Conservation (phyloP, 1,140 invertebrate species). For the Drosophila hydei region DNA sequence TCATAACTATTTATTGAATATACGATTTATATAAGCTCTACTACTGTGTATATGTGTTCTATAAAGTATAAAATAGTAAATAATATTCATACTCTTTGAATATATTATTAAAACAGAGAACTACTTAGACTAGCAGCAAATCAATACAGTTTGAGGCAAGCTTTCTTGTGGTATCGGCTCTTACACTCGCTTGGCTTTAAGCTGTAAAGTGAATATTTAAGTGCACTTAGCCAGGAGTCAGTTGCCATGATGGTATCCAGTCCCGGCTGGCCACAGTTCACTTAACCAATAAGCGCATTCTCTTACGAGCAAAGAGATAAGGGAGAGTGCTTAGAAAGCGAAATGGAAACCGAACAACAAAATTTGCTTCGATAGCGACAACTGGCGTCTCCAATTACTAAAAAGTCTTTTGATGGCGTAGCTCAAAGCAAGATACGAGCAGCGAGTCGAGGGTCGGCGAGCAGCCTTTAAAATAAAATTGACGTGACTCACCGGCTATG, state of each 20-base stretch:
- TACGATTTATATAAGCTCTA: too few species aligned
- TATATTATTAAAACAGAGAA: too few species aligned
- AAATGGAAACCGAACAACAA: constrained; percentile 63
- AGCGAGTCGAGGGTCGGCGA: constrained; percentile 2
- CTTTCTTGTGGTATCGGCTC: background rate
- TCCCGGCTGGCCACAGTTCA: constrained; percentile 9
- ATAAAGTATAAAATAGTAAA: too few species aligned
- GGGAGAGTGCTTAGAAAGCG: constrained; percentile 61
- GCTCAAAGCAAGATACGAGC: constrained; percentile 44
- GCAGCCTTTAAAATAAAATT: constrained; percentile 50
- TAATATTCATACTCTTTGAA: too few species aligned
- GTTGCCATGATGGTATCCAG: background rate
- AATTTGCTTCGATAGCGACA: constrained; percentile 37
- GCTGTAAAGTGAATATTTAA: background rate
- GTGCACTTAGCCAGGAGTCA: background rate
- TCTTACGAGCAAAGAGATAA: constrained; percentile 46
- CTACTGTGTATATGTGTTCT: too few species aligned
- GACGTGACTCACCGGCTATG: constrained; percentile 56
- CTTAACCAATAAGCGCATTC: constrained; percentile 32
- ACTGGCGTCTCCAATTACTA: constrained; percentile 67
- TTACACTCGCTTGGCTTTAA: background rate
- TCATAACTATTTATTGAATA: too few species aligned
- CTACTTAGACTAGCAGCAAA: too few species aligned
- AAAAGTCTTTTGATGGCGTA: constrained; percentile 38
- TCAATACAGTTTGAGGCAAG: too few species aligned